Evolutionary conservation across 1,140 invertebrate genomes (phyloP), one percentile per base, ranked within the genome.

Genomic region (Mercenaria mercenaria): DNA sequence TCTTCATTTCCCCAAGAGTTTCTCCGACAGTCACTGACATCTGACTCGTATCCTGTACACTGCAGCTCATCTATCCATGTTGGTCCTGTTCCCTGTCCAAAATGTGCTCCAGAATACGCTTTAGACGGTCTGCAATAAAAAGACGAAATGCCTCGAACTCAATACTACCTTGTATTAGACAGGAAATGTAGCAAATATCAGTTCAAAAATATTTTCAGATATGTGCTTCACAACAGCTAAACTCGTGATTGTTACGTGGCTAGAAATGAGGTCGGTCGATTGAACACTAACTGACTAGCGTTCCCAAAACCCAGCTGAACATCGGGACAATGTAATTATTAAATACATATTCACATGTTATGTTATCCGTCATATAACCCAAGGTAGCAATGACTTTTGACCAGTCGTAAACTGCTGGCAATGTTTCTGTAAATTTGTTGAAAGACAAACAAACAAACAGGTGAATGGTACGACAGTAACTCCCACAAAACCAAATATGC

Each of bases 31-130:
- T 67, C 18, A 0, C 50, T 15, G 6, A 88, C 47, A 32, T 88
- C 86, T 4, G 20, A 32, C 56, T 88, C 86, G 29, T 2, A 41
- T 13, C 86, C 86, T 10, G 74, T 67, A 64, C 86, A 88, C 10
- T 26, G 10, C 0, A 88, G 15, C 26, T 79, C 76, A 26, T 79
- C 74, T 32, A 88, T 23, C 74, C 74, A 88, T 1, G 59, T 74
- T n/a, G 34, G 23, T 34, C 86, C 86, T 10, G 74, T 84, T 81
- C 91, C 74, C 85, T 80, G 29, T 18, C 84, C 84, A 37, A 76
- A 86, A 61, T 76, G 81, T 1, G 81, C 81, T 1, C 1, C 0
- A 26, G 29, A 43, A 20, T n/a, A 82, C 23, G 80, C 32, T 1
- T 23, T 15, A n/a, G 67, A 39, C 20, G 67, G 67, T 39, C 67